A percentile compares a stretch with the other conserved stretches of the same genome.
phyloP scores from a whole-genome alignment of 1,140 invertebrate species.

The Pogonomyrmex barbatus region DNA sequence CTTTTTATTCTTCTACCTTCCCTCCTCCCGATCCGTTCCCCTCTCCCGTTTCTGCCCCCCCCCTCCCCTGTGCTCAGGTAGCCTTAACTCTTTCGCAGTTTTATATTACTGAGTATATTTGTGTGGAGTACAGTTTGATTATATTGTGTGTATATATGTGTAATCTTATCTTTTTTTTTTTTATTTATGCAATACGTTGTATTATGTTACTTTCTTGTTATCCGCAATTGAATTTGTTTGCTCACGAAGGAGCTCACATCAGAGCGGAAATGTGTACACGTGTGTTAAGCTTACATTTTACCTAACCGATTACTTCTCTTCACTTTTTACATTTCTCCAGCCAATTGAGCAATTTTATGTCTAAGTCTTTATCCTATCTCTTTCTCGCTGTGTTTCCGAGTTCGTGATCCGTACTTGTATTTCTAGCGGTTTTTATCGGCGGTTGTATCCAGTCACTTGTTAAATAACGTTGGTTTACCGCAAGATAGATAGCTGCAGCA shows the following conservation, averaged over 20 bases:
- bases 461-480: slow-evolving; percentile 11
- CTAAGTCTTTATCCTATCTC: slow-evolving; percentile 4
- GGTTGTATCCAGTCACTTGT: slow-evolving; percentile 8
- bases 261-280: not conserved
- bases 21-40: not conserved
- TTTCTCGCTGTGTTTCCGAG: slow-evolving; percentile 3
- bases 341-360: slow-evolving; percentile 24
- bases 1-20: slow-evolving; percentile 52
- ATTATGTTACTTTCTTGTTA: slow-evolving; percentile 30
- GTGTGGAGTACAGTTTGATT: not conserved
- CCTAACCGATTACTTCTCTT: not conserved
- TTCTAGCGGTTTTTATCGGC: not conserved
- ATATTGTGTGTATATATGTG: not conserved
- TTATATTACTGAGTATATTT: slow-evolving; percentile 33
- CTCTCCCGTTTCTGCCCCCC: not conserved
- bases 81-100: slow-evolving; percentile 37
- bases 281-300: slow-evolving; percentile 32
- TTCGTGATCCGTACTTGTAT: not conserved
- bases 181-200: slow-evolving; percentile 22
- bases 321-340: slow-evolving; percentile 3
- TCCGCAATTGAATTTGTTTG: slow-evolving; percentile 34
- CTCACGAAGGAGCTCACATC: not conserved
- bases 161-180: slow-evolving; percentile 37
- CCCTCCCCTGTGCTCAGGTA: not conserved
- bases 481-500: slow-evolving; percentile 1